Percentiles rank a stretch among this genome's conserved stretches.
These are phyloP conservation scores for Drosophila borealis DNA, from an alignment of 2,888 invertebrate species.

Conservation along the genomic window DNA sequence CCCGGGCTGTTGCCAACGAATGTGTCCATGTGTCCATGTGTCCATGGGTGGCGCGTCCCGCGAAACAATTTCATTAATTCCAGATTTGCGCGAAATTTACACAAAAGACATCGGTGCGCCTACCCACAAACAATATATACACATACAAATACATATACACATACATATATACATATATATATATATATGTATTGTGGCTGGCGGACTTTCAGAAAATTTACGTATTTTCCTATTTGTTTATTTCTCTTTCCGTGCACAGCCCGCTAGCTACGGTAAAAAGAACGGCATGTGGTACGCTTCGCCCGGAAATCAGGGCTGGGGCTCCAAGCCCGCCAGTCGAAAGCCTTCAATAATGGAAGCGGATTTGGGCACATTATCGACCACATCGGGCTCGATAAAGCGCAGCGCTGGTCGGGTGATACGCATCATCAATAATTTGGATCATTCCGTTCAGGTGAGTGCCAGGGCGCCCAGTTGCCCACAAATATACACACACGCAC, in stretches of 20 bases:
- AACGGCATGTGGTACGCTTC: constrained; percentile 94
- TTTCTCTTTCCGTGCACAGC: constrained; percentile 86
- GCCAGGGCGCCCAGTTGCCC: neutral
- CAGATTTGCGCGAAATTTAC: constrained; percentile 76
- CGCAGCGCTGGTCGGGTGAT: constrained; percentile 94
- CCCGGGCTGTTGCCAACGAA: constrained; percentile 19
- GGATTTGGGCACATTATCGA: constrained; percentile 88
- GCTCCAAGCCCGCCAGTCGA: constrained; percentile 90
- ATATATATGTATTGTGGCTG: constrained; percentile 18
- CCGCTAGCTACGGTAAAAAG: constrained; percentile 95
- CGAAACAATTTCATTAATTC: constrained; percentile 80
- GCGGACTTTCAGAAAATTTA: constrained; percentile 45
- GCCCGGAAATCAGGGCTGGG: constrained; percentile 86
- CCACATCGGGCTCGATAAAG: constrained; percentile 88
- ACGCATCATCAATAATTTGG: constrained; percentile 96
- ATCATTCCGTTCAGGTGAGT: constrained; percentile 94
- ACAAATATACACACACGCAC: constrained; percentile 2
- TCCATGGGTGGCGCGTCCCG: constrained; percentile 60
- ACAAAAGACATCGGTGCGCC: constrained; percentile 51
- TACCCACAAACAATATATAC: constrained; percentile 19
- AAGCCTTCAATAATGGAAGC: constrained; percentile 94
- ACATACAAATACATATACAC: constrained; percentile 9
- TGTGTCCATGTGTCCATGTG: constrained; percentile 41
- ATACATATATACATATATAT: constrained; percentile 6
- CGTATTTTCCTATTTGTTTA: constrained; percentile 52